phyloP scores from a whole-genome alignment of 1,140 invertebrate species.

The Lasaia peninsularis region DNA sequence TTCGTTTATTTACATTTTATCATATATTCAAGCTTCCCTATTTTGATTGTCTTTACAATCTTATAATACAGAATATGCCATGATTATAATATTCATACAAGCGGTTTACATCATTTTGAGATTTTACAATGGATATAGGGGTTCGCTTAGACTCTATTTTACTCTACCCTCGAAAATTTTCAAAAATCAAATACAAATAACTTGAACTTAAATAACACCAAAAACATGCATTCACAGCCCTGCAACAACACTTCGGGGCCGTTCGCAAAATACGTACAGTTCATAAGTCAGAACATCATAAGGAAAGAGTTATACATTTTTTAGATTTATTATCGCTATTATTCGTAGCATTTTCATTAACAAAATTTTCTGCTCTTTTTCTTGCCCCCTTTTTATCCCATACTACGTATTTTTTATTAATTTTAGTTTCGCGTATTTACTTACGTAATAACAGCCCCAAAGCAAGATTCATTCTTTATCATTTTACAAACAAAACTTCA shows the following conservation, averaged over 20 bases:
- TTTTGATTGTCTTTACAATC: slow-evolving; percentile 5
- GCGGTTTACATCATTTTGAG: slow-evolving; percentile 1
- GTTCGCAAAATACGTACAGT: neutral
- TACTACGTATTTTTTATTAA: too few species aligned
- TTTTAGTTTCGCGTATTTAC: too few species aligned
- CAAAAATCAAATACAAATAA: slow-evolving; percentile 2
- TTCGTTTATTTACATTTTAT: slow-evolving; percentile 65
- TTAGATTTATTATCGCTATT: too few species aligned
- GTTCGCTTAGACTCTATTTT: neutral
- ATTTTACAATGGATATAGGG: slow-evolving; percentile 8
- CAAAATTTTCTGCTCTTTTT: too few species aligned
- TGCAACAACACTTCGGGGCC: slow-evolving; percentile 4
- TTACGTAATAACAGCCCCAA: too few species aligned
- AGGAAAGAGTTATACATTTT: too few species aligned
- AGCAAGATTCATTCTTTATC: slow-evolving; percentile 8
- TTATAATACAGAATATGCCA: slow-evolving; percentile 2
- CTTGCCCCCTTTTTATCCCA: too few species aligned
- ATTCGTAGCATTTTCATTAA: too few species aligned
- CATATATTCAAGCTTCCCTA: slow-evolving; percentile 8
- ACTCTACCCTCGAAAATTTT: slow-evolving; percentile 14
- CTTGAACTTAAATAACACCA: slow-evolving; percentile 16
- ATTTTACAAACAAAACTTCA: too few species aligned
- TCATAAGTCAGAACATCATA: too few species aligned
- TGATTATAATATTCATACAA: slow-evolving; percentile 5
- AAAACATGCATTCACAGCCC: slow-evolving; percentile 23